Evolutionary conservation across 2,888 invertebrate species (phyloP), one percentile per base, ranked within the genome.

Genomic region (Scaptodrosophila latifasciaeformis): DNA sequence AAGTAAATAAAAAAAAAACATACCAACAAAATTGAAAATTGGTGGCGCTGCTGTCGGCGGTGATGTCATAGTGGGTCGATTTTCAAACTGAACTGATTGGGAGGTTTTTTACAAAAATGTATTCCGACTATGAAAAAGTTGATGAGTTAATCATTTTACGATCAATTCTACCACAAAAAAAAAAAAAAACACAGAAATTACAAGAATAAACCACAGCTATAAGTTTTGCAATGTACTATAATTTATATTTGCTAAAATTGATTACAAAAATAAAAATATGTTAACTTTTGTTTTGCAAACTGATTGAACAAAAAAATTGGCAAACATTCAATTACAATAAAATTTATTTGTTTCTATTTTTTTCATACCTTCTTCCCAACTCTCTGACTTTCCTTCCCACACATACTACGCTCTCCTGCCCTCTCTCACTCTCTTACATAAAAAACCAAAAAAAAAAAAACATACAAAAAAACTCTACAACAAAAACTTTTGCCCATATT

Each of bases 321-420:
- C 68, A 10, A 45, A 55, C 42, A 49, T 67, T 59, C 61, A 44
- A 67, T 67, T 64, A 60, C 55, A 63, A 52, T 57, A 52, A 55
- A 57, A 44, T 42, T 52, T 68, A 54, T 67, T 67, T 67, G 54
- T 67, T 67, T 67, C 65, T 69, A 54, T 68, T 65, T 60, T 62
- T 43, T 65, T 65, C 62, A 47, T 51, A 59, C 62, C 54, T 18
- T 9, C 17, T 24, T 15, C 30, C 19, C 40, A 12, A 35, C 50
- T 49, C 46, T 45, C 45, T 34, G 27, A 46, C 49, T 54, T 46
- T 13, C 42, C 27, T 54, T 40, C 15, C 5, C 17, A 40, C 42
- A 45, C 21, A 37, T 31, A 53, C 13, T 34, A 21, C 49, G 21
- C 37, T 40, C 43, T 27, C 3, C 24, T 39, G n/a, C 37, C 34